These are phyloP conservation scores for Bambusicola thoracicus DNA, from an alignment of 2,113 vertebrate genomes.

Conservation along the genomic window DNA sequence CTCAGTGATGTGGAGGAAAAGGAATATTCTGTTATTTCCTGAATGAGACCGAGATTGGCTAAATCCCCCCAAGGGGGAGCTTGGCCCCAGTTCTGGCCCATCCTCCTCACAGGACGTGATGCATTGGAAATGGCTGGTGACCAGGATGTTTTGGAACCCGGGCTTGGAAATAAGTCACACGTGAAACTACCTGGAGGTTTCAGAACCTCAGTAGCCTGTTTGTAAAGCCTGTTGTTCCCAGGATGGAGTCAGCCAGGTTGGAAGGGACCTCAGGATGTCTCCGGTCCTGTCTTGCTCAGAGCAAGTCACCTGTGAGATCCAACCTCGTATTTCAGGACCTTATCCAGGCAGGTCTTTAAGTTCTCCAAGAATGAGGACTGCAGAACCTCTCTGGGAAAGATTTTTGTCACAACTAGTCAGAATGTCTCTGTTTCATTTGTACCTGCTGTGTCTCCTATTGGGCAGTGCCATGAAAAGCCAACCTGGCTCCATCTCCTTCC, in stretches of 20 bases:
- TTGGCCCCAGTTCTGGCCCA: background rate
- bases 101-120: background rate
- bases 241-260: background rate
- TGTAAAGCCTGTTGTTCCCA: background rate
- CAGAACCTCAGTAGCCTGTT: background rate
- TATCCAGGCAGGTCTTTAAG: background rate
- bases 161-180: fast-evolving
- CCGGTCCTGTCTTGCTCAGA: background rate
- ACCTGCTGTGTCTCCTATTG: fast-evolving
- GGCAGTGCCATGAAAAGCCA: background rate
- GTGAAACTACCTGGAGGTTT: background rate
- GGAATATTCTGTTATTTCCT: background rate
- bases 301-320: background rate
- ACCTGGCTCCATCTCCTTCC: background rate
- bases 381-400: background rate
- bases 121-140: fast-evolving
- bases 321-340: background rate
- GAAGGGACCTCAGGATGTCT: background rate
- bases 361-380: background rate
- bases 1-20: fast-evolving
- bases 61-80: background rate
- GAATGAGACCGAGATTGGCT: background rate
- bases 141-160: background rate
- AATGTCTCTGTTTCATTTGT: background rate
- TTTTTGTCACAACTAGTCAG: background rate